Percentiles rank a stretch among this genome's conserved stretches.
Conservation (phyloP, 92 coral and sea anemone genomes). For the Siderastrea radians region DNA sequence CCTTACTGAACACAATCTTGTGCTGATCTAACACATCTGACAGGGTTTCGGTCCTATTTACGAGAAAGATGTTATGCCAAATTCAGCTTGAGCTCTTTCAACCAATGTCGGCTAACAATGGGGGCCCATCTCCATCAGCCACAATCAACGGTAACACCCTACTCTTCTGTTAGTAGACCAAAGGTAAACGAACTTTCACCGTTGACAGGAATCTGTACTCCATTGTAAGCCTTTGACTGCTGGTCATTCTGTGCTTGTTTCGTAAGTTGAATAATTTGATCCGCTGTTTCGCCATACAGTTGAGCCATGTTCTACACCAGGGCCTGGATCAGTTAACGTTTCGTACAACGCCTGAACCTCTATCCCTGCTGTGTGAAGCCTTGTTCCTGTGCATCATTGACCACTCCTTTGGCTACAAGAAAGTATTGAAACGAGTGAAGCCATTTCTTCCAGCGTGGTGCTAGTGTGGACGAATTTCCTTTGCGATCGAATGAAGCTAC, state of each 20-base stretch:
- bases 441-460: no score
- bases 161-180: conserved; percentile 41
- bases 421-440: no score
- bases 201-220: conserved; percentile 41
- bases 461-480: no score
- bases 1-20: neutral
- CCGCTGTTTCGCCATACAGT: conserved; percentile 47
- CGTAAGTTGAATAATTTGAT: conserved; percentile 32
- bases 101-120: conserved; percentile 55
- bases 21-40: conserved; percentile 50
- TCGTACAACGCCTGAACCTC: conserved; percentile 48
- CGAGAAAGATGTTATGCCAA: conserved; percentile 35
- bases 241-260: no score
- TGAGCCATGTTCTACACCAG: conserved; percentile 34
- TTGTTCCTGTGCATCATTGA: conserved; percentile 32
- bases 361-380: conserved; percentile 41
- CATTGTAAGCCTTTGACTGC: conserved; percentile 45
- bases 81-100: conserved; percentile 32
- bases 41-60: neutral
- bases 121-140: conserved; percentile 40
- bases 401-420: conserved; percentile 62
- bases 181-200: conserved; percentile 50
- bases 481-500: no score
- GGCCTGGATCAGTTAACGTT: conserved; percentile 55
- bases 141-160: conserved; percentile 23